These are phyloP conservation scores for Cardiocondyla obscurior DNA, from an alignment of 1,140 invertebrate genomes.

Conservation along the genomic window DNA sequence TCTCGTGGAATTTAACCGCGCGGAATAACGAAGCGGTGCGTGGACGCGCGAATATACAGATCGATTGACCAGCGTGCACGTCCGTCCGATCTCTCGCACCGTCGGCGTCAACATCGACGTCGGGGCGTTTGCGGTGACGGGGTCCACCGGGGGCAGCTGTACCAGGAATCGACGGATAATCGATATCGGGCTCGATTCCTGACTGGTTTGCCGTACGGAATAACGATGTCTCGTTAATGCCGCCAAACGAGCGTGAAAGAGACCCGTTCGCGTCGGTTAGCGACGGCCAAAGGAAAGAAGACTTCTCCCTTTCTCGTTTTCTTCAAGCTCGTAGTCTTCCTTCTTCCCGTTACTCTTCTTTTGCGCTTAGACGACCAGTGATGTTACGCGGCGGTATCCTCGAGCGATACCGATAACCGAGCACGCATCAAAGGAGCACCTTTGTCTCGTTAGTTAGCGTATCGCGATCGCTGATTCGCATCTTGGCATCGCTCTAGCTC, in stretches of 20 bases:
- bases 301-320: neutral
- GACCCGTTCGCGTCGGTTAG: slow-evolving; percentile 44
- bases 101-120: neutral
- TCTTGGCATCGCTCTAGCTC: neutral
- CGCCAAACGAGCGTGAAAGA: slow-evolving; percentile 53
- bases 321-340: neutral
- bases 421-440: slow-evolving; percentile 3
- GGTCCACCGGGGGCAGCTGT: neutral
- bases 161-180: slow-evolving; percentile 52
- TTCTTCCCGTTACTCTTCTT: neutral
- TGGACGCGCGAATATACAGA: neutral
- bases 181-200: slow-evolving; percentile 47
- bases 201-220: slow-evolving; percentile 41
- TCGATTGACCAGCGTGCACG: slow-evolving; percentile 32
- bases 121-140: neutral
- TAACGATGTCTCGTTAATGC: slow-evolving; percentile 59
- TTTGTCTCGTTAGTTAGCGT: slow-evolving; percentile 5
- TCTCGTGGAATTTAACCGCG: slow-evolving; percentile 21
- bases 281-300: neutral
- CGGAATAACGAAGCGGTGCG: slow-evolving; percentile 30
- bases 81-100: neutral
- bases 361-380: neutral
- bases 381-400: slow-evolving; percentile 15
- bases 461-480: slow-evolving; percentile 19
- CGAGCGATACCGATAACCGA: neutral